These are phyloP conservation scores for Patagioenas fasciata DNA, from an alignment of 2,113 vertebrate genomes.

Conservation along the genomic window DNA sequence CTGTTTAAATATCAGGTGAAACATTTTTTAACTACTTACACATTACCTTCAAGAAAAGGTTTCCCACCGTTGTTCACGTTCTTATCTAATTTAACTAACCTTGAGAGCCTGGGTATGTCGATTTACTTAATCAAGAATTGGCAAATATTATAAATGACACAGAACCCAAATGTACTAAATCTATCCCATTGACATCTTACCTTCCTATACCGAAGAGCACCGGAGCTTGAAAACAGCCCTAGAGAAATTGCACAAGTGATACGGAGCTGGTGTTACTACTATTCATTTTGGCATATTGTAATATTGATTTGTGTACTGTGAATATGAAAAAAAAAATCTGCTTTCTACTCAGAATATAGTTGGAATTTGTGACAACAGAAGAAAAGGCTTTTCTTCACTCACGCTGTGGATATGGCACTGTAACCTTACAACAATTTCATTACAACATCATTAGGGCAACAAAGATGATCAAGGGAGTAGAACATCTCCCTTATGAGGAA, in stretches of 20 bases:
- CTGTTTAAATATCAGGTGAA: slow-evolving; percentile 35
- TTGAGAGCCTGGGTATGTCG: slow-evolving; percentile 28
- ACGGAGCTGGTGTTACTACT: neutral
- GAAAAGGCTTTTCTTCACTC: neutral
- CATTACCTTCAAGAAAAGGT: slow-evolving; percentile 52
- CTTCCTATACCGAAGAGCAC: slow-evolving; percentile 14
- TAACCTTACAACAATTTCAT: neutral
- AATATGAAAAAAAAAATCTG: neutral
- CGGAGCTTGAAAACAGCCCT: slow-evolving; percentile 52
- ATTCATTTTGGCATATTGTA: slow-evolving; percentile 12
- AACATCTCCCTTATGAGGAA: too few species aligned
- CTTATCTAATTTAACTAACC: slow-evolving; percentile 64
- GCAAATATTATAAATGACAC: slow-evolving; percentile 60
- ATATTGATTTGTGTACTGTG: neutral
- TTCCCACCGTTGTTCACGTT: slow-evolving; percentile 22
- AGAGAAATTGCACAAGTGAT: slow-evolving; percentile 16
- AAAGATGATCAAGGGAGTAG: too few species aligned
- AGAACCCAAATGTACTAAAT: slow-evolving; percentile 16
- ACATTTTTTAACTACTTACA: slow-evolving; percentile 4
- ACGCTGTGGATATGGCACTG: neutral
- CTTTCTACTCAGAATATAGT: neutral
- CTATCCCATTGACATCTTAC: slow-evolving; percentile 45
- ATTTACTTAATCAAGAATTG: slow-evolving; percentile 63
- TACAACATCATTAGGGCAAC: too few species aligned
- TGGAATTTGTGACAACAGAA: neutral